These are phyloP conservation scores for Napeogenes inachia DNA, from an alignment of 2,888 invertebrate genomes.

Conservation along the genomic window DNA sequence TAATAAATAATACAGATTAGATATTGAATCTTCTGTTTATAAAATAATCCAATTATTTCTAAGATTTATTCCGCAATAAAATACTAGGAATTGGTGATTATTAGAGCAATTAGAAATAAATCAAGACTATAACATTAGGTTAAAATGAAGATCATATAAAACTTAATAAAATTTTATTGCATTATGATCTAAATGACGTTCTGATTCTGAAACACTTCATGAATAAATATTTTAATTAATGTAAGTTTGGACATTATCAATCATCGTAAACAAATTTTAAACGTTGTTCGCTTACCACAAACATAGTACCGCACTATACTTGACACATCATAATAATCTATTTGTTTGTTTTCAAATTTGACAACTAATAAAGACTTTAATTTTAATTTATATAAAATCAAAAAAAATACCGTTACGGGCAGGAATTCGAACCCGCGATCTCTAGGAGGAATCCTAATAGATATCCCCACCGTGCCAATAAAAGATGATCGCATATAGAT, in stretches of 20 bases:
- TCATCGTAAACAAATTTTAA: slow-evolving; percentile 29
- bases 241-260: slow-evolving; percentile 27
- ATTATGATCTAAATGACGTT: slow-evolving; percentile 6
- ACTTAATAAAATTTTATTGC: slow-evolving; percentile 1
- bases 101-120: neutral
- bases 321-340: slow-evolving; percentile 17
- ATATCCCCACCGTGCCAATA: too few species aligned
- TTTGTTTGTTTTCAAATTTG: slow-evolving; percentile 11
- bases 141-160: neutral
- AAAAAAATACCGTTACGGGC: too few species aligned
- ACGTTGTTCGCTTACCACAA: slow-evolving; percentile 19
- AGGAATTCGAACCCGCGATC: too few species aligned
- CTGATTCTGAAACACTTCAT: slow-evolving; percentile 14
- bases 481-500: too few species aligned
- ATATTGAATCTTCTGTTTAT: neutral
- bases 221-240: slow-evolving; percentile 26
- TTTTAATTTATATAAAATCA: too few species aligned
- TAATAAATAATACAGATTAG: neutral
- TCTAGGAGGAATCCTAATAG: too few species aligned
- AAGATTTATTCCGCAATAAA: neutral
- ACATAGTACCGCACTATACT: slow-evolving; percentile 15
- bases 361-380: neutral
- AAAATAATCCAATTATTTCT: neutral
- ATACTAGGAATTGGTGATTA: neutral
- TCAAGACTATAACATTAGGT: neutral